These are phyloP conservation scores for Bergia sp. DNA, from an alignment of 92 coral and sea anemone genomes.

Conservation along the genomic window DNA sequence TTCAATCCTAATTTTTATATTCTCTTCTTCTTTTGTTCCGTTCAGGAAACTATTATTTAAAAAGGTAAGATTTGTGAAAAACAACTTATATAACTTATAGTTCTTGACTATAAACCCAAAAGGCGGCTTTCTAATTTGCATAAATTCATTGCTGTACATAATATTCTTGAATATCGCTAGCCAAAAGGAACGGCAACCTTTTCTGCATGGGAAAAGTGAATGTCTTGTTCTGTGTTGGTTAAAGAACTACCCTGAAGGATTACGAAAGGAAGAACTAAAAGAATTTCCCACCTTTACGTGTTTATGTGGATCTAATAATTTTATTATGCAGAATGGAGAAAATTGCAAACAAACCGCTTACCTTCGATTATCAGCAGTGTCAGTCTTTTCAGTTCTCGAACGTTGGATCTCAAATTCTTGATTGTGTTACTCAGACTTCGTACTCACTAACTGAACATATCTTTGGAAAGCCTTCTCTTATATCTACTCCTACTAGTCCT, in stretches of 20 bases:
- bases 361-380: not conserved
- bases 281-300: too few relatives aligned
- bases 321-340: too few relatives aligned
- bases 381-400: too few relatives aligned
- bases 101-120: too few relatives aligned
- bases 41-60: not conserved
- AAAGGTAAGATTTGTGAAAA: too few relatives aligned
- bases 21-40: not conserved
- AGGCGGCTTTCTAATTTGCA: not conserved
- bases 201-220: not conserved
- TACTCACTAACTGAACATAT: not conserved
- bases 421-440: not conserved
- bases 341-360: not conserved
- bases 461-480: not conserved
- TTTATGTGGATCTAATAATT: too few relatives aligned
- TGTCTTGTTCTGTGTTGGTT: too few relatives aligned
- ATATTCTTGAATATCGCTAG: too few relatives aligned
- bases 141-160: not conserved
- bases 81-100: too few relatives aligned
- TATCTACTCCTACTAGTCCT: not conserved
- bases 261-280: too few relatives aligned
- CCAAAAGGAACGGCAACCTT: not conserved
- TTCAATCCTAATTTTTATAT: not conserved
- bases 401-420: not conserved
- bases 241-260: too few relatives aligned